Percentiles rank a stretch among this genome's conserved stretches.
phyloP scores from a whole-genome alignment of 2,797 vertebrate species.

The Remorina albescens region DNA sequence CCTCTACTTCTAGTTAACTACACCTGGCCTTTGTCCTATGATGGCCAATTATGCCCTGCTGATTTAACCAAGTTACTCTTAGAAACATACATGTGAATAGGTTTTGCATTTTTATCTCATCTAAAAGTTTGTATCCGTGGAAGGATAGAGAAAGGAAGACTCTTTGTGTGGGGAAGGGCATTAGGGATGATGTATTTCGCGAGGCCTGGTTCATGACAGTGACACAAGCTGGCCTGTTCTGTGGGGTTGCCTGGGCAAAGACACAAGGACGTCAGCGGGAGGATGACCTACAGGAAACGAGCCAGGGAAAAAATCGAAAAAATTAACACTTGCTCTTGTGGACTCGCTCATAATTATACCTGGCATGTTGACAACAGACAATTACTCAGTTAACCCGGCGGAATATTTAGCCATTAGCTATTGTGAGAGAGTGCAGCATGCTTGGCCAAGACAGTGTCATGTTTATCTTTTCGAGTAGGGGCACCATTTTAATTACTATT shows the following conservation, averaged over 20 bases:
- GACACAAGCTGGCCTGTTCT: slow-evolving; percentile 79
- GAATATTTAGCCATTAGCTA: slow-evolving; percentile 85
- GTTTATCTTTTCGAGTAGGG: slow-evolving; percentile 54
- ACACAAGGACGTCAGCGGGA: slow-evolving; percentile 70
- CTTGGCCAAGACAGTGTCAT: slow-evolving; percentile 50
- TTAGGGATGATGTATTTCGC: slow-evolving; percentile 86
- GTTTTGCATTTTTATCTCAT: neutral
- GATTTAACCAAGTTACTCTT: neutral
- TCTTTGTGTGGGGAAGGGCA: slow-evolving; percentile 70
- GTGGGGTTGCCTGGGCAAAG: slow-evolving; percentile 81
- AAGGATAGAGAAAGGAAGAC: slow-evolving; percentile 74
- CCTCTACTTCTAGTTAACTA: slow-evolving; percentile 5
- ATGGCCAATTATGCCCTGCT: neutral
- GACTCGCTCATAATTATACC: slow-evolving; percentile 85
- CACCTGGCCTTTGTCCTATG: neutral
- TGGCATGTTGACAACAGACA: slow-evolving; percentile 87
- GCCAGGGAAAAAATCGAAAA: slow-evolving; percentile 65
- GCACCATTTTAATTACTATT: slow-evolving; percentile 33
- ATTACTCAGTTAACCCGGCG: slow-evolving; percentile 86
- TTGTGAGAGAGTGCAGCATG: slow-evolving; percentile 67
- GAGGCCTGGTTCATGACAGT: slow-evolving; percentile 85
- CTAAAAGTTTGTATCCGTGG: slow-evolving; percentile 6
- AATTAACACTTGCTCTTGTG: slow-evolving; percentile 82
- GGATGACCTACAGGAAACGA: slow-evolving; percentile 42
- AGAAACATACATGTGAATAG: neutral